phyloP scores from a whole-genome alignment of 2,797 vertebrate species.

The Epinephelus malabaricus region DNA sequence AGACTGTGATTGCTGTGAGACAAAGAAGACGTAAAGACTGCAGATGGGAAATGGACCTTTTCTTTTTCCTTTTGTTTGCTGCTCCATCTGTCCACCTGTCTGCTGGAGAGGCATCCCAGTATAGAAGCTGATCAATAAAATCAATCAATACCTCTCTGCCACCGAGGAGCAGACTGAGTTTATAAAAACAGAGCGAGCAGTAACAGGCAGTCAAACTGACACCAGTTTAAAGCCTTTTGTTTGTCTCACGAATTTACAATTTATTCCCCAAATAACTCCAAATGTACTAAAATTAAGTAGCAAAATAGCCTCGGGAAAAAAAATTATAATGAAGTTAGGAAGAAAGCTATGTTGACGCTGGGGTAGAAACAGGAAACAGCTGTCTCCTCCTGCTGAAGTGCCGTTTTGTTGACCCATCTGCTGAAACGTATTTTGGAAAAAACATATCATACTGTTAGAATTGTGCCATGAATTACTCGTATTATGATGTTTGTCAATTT shows the following conservation, averaged over 20 bases:
- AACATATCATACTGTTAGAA: too few species aligned
- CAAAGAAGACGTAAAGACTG: not conserved
- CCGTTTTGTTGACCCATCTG: too few species aligned
- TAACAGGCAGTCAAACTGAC: not conserved
- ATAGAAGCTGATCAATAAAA: constrained; percentile 62
- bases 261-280: not conserved
- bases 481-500: too few species aligned
- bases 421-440: too few species aligned
- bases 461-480: too few species aligned
- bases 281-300: accelerated
- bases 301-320: too few species aligned
- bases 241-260: not conserved
- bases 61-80: constrained; percentile 26
- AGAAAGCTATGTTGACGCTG: too few species aligned
- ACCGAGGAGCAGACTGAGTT: not conserved
- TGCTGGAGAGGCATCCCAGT: constrained; percentile 4
- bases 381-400: too few species aligned
- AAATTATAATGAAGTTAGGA: too few species aligned
- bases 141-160: constrained; percentile 37
- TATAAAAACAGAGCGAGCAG: not conserved
- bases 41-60: constrained; percentile 45
- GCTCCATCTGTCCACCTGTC: constrained; percentile 56
- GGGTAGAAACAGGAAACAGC: too few species aligned
- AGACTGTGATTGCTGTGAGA: not conserved
- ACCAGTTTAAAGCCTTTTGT: not conserved